Evolutionary conservation across 2,113 vertebrate genomes (phyloP).

Genomic region (Lasiurus borealis): DNA sequence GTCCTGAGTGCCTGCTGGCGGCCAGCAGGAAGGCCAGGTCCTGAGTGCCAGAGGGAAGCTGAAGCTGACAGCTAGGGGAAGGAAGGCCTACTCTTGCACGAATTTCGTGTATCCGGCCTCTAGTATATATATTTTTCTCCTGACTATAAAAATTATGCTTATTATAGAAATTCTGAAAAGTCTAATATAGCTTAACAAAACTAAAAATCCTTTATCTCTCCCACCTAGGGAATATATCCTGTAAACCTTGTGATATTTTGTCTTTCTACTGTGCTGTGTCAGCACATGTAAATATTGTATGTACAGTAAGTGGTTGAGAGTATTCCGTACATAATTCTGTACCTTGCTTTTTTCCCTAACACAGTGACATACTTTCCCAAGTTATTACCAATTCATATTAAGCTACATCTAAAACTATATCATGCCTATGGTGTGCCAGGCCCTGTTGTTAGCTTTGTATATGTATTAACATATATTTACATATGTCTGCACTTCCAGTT

Average conservation of each 20-base stretch:
- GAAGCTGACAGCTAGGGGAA: too few relatives aligned
- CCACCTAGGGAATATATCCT: constrained; percentile 16
- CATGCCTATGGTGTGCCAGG: not conserved
- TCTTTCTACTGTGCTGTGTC: constrained; percentile 19
- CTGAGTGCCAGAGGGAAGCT: too few relatives aligned
- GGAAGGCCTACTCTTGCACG: too few relatives aligned
- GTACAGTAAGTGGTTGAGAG: not conserved
- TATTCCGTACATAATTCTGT: not conserved
- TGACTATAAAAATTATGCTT: constrained; percentile 65
- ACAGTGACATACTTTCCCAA: not conserved
- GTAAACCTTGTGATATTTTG: constrained; percentile 15
- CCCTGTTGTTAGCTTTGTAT: not conserved
- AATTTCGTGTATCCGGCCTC: too few relatives aligned
- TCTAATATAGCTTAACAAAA: constrained; percentile 59
- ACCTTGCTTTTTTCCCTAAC: not conserved
- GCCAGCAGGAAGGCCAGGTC: too few relatives aligned
- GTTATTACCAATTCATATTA: not conserved
- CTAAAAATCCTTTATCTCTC: constrained; percentile 52
- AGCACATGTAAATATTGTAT: constrained; percentile 28
- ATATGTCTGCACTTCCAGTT: not conserved
- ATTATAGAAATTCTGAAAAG: constrained; percentile 61
- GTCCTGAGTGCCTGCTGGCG: too few relatives aligned
- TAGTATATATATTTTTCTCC: not conserved
- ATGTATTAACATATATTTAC: not conserved
- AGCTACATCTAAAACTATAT: not conserved